These are phyloP conservation scores for Sminthurinus aureus DNA, from an alignment of 2,888 invertebrate species.

Conservation along the genomic window DNA sequence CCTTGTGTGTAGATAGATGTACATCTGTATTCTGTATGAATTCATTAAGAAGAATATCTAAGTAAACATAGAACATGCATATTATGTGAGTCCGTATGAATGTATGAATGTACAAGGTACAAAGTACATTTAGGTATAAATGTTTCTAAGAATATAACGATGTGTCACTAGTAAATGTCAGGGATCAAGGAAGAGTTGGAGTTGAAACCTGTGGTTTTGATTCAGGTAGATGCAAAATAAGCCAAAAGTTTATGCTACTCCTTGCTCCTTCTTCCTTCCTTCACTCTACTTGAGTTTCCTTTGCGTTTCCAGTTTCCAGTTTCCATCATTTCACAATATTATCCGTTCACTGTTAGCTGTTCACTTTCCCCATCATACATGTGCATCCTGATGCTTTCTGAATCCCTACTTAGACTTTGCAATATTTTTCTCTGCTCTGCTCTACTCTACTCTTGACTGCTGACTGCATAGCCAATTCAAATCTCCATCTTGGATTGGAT, in stretches of 20 bases:
- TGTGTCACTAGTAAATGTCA: constrained; percentile 22
- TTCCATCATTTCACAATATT: too few species aligned
- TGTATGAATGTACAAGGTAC: too few species aligned
- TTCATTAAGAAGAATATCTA: too few species aligned
- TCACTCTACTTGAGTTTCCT: too few species aligned
- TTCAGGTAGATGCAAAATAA: constrained; percentile 30
- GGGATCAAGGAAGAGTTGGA: constrained; percentile 15
- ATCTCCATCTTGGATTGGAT: constrained; percentile 20
- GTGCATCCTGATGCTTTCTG: neutral
- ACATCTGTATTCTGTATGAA: too few species aligned
- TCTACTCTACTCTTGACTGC: neutral
- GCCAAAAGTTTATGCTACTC: neutral
- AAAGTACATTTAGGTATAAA: neutral
- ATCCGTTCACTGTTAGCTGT: too few species aligned
- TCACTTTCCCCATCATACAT: neutral
- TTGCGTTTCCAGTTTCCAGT: too few species aligned
- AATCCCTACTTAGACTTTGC: neutral
- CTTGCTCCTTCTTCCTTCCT: neutral
- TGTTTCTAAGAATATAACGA: neutral
- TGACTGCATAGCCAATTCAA: constrained; percentile 22
- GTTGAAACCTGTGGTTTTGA: constrained; percentile 29
- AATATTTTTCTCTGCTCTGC: neutral
- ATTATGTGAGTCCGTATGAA: too few species aligned
- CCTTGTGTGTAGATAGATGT: too few species aligned
- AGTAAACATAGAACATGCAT: too few species aligned